Conservation (phyloP, 2,797 vertebrate species). For the Bradypodion pumilum region DNA sequence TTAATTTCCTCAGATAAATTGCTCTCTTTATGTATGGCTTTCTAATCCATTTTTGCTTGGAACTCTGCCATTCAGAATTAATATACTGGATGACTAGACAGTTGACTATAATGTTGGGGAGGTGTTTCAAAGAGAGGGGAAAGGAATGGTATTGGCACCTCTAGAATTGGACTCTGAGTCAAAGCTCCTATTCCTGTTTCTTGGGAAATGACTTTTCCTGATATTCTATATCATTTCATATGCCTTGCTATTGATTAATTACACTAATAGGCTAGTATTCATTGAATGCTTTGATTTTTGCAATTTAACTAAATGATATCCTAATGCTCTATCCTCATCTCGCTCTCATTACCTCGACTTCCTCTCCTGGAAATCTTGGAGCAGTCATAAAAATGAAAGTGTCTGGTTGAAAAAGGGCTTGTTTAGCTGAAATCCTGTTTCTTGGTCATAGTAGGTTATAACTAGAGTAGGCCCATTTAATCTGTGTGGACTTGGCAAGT, state of each 20-base stretch:
- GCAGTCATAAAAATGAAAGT: not conserved
- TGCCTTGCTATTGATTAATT: not conserved
- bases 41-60: not conserved
- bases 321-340: slow-evolving; percentile 3
- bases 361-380: not conserved
- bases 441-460: no score
- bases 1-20: not conserved
- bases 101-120: no score
- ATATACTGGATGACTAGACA: no score
- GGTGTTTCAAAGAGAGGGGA: not conserved
- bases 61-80: not conserved
- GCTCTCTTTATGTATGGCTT: not conserved
- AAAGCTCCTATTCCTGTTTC: not conserved
- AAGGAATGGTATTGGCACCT: not conserved
- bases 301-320: slow-evolving; percentile 51
- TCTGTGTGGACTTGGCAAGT: no score
- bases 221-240: not conserved
- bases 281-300: slow-evolving; percentile 23
- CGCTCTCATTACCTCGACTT: slow-evolving; percentile 1
- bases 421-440: no score
- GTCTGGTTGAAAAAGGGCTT: not conserved
- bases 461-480: no score
- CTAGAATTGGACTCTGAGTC: not conserved
- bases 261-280: slow-evolving; percentile 50
- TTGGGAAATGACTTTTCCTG: not conserved